These are phyloP conservation scores for Dasypolia templi DNA, from an alignment of 2,888 invertebrate species.

Conservation along the genomic window DNA sequence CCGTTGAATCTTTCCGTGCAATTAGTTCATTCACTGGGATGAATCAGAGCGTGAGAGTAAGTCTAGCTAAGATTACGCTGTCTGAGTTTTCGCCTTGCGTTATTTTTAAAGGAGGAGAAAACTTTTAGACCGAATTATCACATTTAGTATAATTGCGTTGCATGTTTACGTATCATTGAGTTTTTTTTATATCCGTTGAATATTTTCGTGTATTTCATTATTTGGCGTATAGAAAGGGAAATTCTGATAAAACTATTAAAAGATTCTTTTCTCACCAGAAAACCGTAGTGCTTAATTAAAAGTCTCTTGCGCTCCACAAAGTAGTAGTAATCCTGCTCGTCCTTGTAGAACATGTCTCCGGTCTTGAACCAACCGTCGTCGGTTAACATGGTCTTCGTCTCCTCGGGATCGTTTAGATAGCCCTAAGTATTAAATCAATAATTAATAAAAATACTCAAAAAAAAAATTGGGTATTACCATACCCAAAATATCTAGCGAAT, in stretches of 20 bases:
- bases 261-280: conserved; percentile 66
- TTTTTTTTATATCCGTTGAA: conserved; percentile 7
- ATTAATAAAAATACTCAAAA: background rate
- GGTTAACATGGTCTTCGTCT: conserved; percentile 72
- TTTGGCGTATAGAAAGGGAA: conserved; percentile 14
- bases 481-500: background rate
- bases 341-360: conserved; percentile 76
- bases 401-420: conserved; percentile 75
- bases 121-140: no score
- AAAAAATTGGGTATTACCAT: background rate
- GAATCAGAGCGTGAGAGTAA: no score
- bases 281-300: conserved; percentile 75
- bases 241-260: conserved; percentile 32
- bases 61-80: no score
- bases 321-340: conserved; percentile 72
- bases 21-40: no score
- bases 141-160: no score
- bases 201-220: conserved; percentile 5
- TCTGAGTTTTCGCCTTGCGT: no score
- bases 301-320: conserved; percentile 76
- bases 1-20: background rate
- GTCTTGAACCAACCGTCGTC: conserved; percentile 78
- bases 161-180: conserved; percentile 13
- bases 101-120: no score
- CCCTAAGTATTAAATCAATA: conserved; percentile 66